Base-by-base conservation (phyloP, 2,113 vertebrate species). In the Dipodomys spectabilis region DNA sequence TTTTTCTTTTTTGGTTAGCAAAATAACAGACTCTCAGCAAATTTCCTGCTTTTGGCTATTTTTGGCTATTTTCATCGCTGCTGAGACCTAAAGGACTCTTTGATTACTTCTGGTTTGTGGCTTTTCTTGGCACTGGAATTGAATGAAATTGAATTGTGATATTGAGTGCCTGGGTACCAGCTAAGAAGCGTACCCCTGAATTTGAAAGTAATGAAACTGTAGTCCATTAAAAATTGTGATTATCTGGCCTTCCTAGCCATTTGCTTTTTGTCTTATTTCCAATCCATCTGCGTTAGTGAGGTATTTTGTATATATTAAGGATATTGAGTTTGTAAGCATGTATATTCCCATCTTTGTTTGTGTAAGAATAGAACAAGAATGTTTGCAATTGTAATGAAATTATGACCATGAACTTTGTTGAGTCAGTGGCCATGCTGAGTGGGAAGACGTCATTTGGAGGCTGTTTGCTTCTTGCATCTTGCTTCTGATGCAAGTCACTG, bases 41-140 rank as follows among this genome's bases (percentile, higher is more conserved):
- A 82, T 90, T 85, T 83, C 80, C 93, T 92, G 82, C 64, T 73
- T 64, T 49, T 20, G 83, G 44, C 90, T 83, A 19, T 25, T n/a
- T 91, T 80, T 27, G 35, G 45, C 18, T 45, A n/a, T 84, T 91
- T 53, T 88, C 82, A 57, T 79, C 53, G 78, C 88, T 90, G 85
- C 73, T 11, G 72, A 19, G 80, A 60, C 72, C 64, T 90, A 73
- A 87, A 89, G 88, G 64, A 49, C 49, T 89, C 88, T 65, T 74
- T 85, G 84, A 79, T 81, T 82, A 53, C 79, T 85, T 94, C 82
- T 86, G 44, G 65, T 44, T 81, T 85, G 82, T 85, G 78, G 73
- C 69, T 94, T 94, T 94, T 82, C 82, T 82, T 93, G 93, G 78
- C 95, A 71, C 73, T 67, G 18, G 86, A 75, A 16, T 13, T 18